Evolutionary conservation across 2,113 vertebrate species (phyloP).

Genomic region (Poeciliopsis turrubarensis): DNA sequence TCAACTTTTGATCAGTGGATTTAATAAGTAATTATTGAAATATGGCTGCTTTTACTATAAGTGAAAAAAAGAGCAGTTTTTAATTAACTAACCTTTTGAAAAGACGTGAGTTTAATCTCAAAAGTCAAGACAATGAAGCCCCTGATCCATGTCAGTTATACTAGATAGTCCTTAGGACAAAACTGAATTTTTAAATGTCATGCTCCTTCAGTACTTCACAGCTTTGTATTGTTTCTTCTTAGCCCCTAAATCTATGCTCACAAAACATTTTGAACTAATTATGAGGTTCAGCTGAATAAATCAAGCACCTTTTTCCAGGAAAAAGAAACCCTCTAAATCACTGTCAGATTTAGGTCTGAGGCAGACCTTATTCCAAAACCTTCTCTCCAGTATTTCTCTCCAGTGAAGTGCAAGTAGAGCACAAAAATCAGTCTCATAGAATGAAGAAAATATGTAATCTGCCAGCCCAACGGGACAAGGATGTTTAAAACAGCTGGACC

Average conservation of each 20-base stretch:
- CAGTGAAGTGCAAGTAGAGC: constrained; percentile 14
- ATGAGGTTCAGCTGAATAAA: too few relatives aligned
- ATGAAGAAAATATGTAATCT: constrained; percentile 16
- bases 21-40: too few relatives aligned
- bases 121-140: not conserved
- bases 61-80: too few relatives aligned
- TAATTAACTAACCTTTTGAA: too few relatives aligned
- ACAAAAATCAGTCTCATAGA: constrained; percentile 9
- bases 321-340: not conserved
- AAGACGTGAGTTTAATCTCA: too few relatives aligned
- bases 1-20: too few relatives aligned
- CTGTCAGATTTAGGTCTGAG: not conserved
- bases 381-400: constrained; percentile 18
- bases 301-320: too few relatives aligned
- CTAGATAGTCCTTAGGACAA: too few relatives aligned
- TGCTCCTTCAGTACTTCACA: not conserved
- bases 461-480: constrained; percentile 3
- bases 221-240: not conserved
- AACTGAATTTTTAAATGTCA: not conserved
- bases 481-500: constrained; percentile 34
- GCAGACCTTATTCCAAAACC: not conserved
- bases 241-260: not conserved
- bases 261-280: not conserved
- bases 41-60: too few relatives aligned
- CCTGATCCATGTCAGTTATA: not conserved